phyloP scores from a whole-genome alignment of 1,140 invertebrate genomes.

The Hesperophylax magnus region DNA sequence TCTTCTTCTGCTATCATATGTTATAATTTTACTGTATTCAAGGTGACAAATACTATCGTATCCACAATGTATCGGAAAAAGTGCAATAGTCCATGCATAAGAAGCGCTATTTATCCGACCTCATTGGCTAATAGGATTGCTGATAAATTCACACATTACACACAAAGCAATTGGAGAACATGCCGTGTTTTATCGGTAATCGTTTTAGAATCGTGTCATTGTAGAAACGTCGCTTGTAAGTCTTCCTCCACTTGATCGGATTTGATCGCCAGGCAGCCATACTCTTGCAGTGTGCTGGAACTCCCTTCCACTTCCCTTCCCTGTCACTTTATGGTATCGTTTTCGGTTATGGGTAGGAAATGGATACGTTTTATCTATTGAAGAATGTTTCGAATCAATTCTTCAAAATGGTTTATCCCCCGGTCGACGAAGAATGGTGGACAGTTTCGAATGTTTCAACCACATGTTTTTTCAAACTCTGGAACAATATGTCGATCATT shows the following conservation, averaged over 20 bases:
- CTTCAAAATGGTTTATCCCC: too few relatives aligned
- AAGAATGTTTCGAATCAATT: too few relatives aligned
- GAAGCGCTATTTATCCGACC: constrained; percentile 10
- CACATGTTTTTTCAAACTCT: too few relatives aligned
- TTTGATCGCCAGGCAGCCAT: neutral
- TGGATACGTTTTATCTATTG: too few relatives aligned
- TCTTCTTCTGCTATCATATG: too few relatives aligned
- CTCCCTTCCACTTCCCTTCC: neutral
- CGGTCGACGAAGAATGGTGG: too few relatives aligned
- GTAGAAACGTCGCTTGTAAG: constrained; percentile 3
- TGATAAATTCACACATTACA: constrained; percentile 10
- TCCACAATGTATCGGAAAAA: too few relatives aligned
- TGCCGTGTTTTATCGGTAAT: neutral
- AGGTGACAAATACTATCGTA: too few relatives aligned
- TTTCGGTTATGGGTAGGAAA: neutral
- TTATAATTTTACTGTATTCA: too few relatives aligned
- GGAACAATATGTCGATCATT: too few relatives aligned
- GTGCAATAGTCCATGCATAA: neutral
- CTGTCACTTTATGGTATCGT: neutral
- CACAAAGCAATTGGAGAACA: constrained; percentile 19
- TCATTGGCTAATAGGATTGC: constrained; percentile 20
- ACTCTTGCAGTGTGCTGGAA: neutral
- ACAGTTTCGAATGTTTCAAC: too few relatives aligned
- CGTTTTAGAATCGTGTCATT: constrained; percentile 29
- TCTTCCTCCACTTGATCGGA: constrained; percentile 1